Percentiles rank a stretch among this genome's conserved stretches.
Evolutionary conservation across 2,797 vertebrate species (phyloP).

Genomic region (Mormyrus hasselquistii): DNA sequence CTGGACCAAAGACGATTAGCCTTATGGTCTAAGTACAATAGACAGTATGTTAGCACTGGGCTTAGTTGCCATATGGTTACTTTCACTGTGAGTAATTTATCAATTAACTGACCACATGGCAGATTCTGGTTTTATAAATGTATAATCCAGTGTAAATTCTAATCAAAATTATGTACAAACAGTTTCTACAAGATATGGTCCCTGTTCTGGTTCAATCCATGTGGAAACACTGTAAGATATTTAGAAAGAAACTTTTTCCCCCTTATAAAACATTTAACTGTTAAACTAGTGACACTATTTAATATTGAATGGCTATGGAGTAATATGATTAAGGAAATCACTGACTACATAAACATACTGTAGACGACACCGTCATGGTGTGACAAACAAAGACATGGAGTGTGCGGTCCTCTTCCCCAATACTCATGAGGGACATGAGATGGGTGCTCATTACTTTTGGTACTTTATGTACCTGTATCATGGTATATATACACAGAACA

Average conservation of each 20-base stretch:
- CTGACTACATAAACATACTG: neutral
- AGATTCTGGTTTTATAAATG: neutral
- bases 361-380: neutral
- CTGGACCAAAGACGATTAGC: neutral
- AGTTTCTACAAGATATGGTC: neutral
- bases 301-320: neutral
- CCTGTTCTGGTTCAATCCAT: neutral
- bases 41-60: neutral
- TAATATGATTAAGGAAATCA: neutral
- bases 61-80: neutral
- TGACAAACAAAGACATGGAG: neutral
- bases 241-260: neutral
- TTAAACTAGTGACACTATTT: neutral
- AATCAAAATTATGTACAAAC: neutral
- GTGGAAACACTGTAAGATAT: neutral
- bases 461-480: neutral
- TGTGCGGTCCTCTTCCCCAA: neutral
- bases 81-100: neutral
- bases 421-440: neutral
- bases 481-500: slow-evolving; percentile 5
- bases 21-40: neutral
- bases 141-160: neutral
- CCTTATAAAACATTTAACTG: neutral
- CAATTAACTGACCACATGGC: neutral
- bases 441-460: neutral